Evolutionary conservation across 2,888 invertebrate species (phyloP), one percentile per base, ranked within the genome.

Genomic region (Oligia latruncula): DNA sequence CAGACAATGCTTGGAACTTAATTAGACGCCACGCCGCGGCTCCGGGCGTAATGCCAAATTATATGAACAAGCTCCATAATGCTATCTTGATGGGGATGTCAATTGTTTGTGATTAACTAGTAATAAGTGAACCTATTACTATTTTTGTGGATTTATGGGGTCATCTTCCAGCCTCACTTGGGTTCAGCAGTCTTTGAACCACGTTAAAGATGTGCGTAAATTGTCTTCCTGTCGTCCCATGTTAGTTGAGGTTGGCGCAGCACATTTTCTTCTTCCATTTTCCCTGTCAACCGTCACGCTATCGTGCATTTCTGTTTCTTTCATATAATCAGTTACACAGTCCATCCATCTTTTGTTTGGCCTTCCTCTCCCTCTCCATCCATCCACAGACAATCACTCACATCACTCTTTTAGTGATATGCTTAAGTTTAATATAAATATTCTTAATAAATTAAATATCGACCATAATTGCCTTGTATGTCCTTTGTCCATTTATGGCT

Each of bases 21-120:
- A 43, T 66, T 66, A 40, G 40, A 66, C 58, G 23, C 11, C 40
- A 49, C 43, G 6, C 2, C 46, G 58, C 4, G 23, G 2, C 62
- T 15, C 77, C 58, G 49, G 65, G 79, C 83, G 29, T 83, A 17
- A 52, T 43, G 65, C 77, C 65, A 83, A 80, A 77, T 83, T 43
- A 66, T 83, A 49, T 65, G 58, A 65, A 76, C 40, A 49, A 55
- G 52, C 46, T 64, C n/a, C 52, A n/a, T 75, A 46, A 46, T 82
- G 46, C 5, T 40, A 49, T 58, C 23, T 17, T 82, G 55, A 82
- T 29, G 13, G 5, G n/a, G n/a, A 64, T 55, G 35, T 64, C 43
- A 64, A 55, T 55, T 4, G 35, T 62, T 62, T 62, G 62, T 55
- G 5, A 60, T 72, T 29, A 68, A 64, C 13, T 29, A 62, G 17